A percentile compares a stretch with the other conserved stretches of the same genome.
Conservation (phyloP, 2,113 vertebrate species). For the Gallinago undulata region DNA sequence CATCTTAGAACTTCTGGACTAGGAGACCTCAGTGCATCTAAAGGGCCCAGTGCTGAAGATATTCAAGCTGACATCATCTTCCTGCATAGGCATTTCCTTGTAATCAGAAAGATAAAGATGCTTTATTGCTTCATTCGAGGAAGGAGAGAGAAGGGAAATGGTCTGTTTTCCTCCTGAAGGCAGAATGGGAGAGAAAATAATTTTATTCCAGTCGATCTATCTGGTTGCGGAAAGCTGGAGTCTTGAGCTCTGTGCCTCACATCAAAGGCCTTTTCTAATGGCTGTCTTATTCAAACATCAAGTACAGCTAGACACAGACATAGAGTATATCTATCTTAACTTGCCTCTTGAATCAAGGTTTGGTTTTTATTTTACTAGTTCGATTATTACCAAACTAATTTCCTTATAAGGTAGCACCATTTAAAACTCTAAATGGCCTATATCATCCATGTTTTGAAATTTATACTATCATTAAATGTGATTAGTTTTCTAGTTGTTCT, state of each 20-base stretch:
- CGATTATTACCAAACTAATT: background rate
- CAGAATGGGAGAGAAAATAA: background rate
- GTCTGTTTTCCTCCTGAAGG: background rate
- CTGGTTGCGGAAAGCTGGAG: background rate
- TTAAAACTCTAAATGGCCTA: background rate
- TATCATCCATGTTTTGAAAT: background rate
- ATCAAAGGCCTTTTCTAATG: background rate
- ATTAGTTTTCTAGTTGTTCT: background rate
- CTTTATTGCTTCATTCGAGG: background rate
- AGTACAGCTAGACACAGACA: background rate
- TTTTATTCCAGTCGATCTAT: background rate
- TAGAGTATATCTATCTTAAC: background rate
- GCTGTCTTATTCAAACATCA: background rate
- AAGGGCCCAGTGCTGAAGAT: background rate
- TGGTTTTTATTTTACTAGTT: background rate
- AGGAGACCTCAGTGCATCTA: background rate
- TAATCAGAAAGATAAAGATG: background rate
- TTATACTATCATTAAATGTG: background rate
- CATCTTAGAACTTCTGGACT: background rate
- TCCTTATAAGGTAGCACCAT: background rate
- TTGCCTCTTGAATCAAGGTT: background rate
- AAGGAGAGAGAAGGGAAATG: background rate
- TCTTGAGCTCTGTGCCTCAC: background rate
- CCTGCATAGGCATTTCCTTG: background rate
- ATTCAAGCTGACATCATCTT: background rate